phyloP scores from a whole-genome alignment of 2,113 vertebrate genomes.

The Lagenorhynchus albirostris region DNA sequence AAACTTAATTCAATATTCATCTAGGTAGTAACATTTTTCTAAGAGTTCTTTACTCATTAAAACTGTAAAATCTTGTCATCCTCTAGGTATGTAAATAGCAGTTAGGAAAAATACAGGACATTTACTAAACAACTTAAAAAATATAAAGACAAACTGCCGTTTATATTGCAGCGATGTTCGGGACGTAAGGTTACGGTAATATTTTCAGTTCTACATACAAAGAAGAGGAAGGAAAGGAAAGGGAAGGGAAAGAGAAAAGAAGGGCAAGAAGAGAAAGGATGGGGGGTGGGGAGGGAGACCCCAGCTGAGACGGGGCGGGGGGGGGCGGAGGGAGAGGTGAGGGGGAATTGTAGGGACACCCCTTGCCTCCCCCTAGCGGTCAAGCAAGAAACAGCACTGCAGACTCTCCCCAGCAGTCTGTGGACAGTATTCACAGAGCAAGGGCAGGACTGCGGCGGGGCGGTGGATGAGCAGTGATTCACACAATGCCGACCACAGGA shows the following conservation, averaged over 20 bases:
- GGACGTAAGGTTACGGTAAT: slow-evolving; percentile 23
- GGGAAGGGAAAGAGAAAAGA: too few relatives aligned
- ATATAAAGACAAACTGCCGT: slow-evolving; percentile 60
- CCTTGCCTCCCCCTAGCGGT: slow-evolving; percentile 76
- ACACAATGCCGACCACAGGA: neutral
- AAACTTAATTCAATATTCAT: slow-evolving; percentile 51
- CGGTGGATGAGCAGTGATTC: neutral
- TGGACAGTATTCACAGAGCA: neutral
- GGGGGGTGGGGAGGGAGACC: neutral
- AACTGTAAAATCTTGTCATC: slow-evolving; percentile 58
- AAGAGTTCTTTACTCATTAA: slow-evolving; percentile 51
- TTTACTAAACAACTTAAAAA: slow-evolving; percentile 72
- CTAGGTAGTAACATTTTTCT: slow-evolving; percentile 57
- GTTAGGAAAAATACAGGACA: slow-evolving; percentile 67
- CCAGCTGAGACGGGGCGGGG: too few relatives aligned
- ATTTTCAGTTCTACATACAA: slow-evolving; percentile 13
- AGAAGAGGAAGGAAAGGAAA: neutral
- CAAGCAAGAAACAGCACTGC: neutral
- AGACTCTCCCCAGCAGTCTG: neutral
- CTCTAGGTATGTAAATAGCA: slow-evolving; percentile 53
- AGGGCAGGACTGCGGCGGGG: neutral
- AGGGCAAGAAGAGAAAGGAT: neutral
- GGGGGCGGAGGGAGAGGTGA: neutral
- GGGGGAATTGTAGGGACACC: neutral
- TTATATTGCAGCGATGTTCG: neutral